Evolutionary conservation across 37 sponge, comb jelly and placozoan species (phyloP).

Genomic region (Diacarnus erythraeanus): DNA sequence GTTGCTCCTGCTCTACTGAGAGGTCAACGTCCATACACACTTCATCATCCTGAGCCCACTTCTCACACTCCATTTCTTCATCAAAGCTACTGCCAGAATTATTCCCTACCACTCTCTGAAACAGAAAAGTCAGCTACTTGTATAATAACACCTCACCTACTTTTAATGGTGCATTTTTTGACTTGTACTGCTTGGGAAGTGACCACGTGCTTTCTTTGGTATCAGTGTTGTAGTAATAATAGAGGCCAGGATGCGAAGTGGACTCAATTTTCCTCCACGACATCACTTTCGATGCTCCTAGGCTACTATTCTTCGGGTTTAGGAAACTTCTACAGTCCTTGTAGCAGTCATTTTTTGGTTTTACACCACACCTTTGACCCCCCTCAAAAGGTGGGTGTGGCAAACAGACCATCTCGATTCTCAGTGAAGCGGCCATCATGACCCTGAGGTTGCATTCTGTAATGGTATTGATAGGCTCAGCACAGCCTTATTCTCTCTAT

Average conservation of each 20-base stretch:
- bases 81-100: neutral
- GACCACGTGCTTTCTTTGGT: slow-evolving; percentile 58
- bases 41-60: slow-evolving; percentile 51
- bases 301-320: no score
- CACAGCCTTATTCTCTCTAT: slow-evolving; percentile 33
- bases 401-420: no score
- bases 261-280: slow-evolving; percentile 43
- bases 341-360: no score
- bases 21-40: slow-evolving; percentile 66
- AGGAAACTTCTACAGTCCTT: no score
- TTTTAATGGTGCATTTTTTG: neutral
- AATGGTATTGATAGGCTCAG: neutral
- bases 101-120: no score
- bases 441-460: neutral
- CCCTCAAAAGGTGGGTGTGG: no score
- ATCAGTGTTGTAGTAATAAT: slow-evolving; percentile 48
- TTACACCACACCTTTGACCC: no score
- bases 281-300: no score
- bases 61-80: slow-evolving; percentile 6
- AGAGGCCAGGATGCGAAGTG: slow-evolving; percentile 12
- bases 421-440: neutral
- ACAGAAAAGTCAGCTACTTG: no score
- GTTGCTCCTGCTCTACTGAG: slow-evolving; percentile 16
- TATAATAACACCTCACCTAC: neutral
- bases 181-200: neutral